Evolutionary conservation across 2,888 invertebrate species (phyloP).

Genomic region (Stenoptilia bipunctidactyla): DNA sequence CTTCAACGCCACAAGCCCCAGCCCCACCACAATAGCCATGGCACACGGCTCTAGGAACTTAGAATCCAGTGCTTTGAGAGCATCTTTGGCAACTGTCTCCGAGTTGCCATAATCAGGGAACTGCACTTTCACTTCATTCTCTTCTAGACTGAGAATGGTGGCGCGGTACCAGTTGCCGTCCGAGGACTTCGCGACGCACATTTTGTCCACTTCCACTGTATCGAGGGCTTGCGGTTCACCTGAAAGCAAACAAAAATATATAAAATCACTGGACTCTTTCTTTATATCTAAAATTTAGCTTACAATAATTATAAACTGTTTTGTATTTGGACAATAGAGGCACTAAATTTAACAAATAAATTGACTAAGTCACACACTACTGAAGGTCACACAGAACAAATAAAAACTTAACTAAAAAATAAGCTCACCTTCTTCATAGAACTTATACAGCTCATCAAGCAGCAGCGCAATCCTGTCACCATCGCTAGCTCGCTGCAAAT

Average conservation of each 20-base stretch:
- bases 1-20: constrained; percentile 48
- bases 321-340: too few relatives aligned
- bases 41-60: constrained; percentile 53
- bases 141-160: constrained; percentile 53
- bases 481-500: constrained; percentile 70
- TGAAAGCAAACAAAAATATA: constrained; percentile 21
- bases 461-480: constrained; percentile 57
- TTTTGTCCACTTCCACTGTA: constrained; percentile 51
- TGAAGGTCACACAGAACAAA: background rate
- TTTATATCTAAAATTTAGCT: too few relatives aligned
- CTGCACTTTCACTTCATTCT: constrained; percentile 58
- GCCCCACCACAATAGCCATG: constrained; percentile 43
- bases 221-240: constrained; percentile 46
- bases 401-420: background rate
- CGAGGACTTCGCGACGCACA: constrained; percentile 74
- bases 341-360: too few relatives aligned
- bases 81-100: constrained; percentile 61
- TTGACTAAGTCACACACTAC: constrained; percentile 2
- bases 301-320: too few relatives aligned
- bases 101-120: constrained; percentile 81
- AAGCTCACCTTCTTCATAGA: constrained; percentile 54
- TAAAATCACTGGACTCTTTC: too few relatives aligned
- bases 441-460: constrained; percentile 71
- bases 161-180: constrained; percentile 83
- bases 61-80: constrained; percentile 58